Base-by-base conservation (phyloP, 2,113 vertebrate species). In the Embiotoca jacksoni region DNA sequence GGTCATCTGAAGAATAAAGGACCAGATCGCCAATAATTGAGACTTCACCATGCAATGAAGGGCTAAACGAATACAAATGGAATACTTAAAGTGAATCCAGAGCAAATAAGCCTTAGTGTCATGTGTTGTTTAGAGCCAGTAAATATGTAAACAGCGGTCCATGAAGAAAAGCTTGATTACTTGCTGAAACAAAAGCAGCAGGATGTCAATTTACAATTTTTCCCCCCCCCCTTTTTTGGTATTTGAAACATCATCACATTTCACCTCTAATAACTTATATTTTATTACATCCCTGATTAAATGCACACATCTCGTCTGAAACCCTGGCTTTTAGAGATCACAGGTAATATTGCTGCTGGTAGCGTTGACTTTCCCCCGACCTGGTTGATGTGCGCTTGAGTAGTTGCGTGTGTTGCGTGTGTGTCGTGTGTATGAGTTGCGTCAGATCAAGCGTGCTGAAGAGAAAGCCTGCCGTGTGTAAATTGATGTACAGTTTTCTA, bases 401-500 rank as follows among this genome's bases (percentile, higher is more conserved):
- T 78, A 44, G 55, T 65, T 78, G 49, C 11, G 76, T 87, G 69
- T 77, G 56, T 44, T 59, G 73, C 46, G 64, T 89, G 76, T 87
- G 69, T 77, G 56, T 44, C 59, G 73, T 39, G 64, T 89, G 85
- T 83, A 67, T 75, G 88, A 77, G 72, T 75, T 64, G 56, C 71
- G 75, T 87, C 44, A 59, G 78, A 89, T 88, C 14, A 68, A 65
- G 81, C 82, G 87, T 75, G 75, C 78, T 72, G 23, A 73, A 73
- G 69, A 81, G 81, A 81, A 10, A 84, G 85, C 87, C 83, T 81
- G 78, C 71, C 81, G 76, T 86, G 84, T 90, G 82, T 90, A 89
- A 91, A 87, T 82, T 80, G 56, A 79, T 92, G 90, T 91, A 92
- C 72, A 86, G 83, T 91, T 93, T 89, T 81, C 57, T 82, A 80